Conservation (phyloP, 2,888 invertebrate genomes). For the Pammene aurita region DNA sequence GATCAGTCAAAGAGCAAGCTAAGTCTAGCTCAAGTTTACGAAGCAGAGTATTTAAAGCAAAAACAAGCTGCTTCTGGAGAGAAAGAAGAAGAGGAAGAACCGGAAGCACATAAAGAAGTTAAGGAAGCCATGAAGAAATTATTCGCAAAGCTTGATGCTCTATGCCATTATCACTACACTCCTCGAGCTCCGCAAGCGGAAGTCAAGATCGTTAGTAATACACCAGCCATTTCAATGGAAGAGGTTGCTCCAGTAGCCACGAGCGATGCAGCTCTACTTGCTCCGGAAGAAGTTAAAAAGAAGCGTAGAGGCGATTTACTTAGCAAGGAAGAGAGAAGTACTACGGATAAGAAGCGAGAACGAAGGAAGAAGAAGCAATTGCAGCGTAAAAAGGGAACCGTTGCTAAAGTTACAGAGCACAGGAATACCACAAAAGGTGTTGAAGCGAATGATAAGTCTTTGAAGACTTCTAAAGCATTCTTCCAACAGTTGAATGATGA, state of each 20-base stretch:
- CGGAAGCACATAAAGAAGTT: conserved; percentile 91
- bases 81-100: conserved; percentile 84
- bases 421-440: conserved; percentile 83
- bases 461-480: conserved; percentile 89
- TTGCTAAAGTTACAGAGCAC: conserved; percentile 75
- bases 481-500: conserved; percentile 94
- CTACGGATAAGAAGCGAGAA: conserved; percentile 94
- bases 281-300: conserved; percentile 95
- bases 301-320: conserved; percentile 81
- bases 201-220: conserved; percentile 94
- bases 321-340: conserved; percentile 90
- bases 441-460: conserved; percentile 83
- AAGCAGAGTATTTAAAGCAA: conserved; percentile 91
- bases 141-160: conserved; percentile 94
- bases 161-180: conserved; percentile 97
- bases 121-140: conserved; percentile 88
- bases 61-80: conserved; percentile 83
- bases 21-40: conserved; percentile 97
- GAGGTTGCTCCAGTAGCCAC: conserved; percentile 97
- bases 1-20: conserved; percentile 97
- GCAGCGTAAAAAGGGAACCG: conserved; percentile 82
- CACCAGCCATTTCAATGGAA: conserved; percentile 96
- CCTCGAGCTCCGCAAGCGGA: conserved; percentile 94
- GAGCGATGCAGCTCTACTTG: conserved; percentile 92
- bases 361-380: conserved; percentile 93